Percentiles rank a stretch among this genome's conserved stretches.
Conservation (phyloP, 2,888 invertebrate genomes). For the Myopa tessellatipennis region DNA sequence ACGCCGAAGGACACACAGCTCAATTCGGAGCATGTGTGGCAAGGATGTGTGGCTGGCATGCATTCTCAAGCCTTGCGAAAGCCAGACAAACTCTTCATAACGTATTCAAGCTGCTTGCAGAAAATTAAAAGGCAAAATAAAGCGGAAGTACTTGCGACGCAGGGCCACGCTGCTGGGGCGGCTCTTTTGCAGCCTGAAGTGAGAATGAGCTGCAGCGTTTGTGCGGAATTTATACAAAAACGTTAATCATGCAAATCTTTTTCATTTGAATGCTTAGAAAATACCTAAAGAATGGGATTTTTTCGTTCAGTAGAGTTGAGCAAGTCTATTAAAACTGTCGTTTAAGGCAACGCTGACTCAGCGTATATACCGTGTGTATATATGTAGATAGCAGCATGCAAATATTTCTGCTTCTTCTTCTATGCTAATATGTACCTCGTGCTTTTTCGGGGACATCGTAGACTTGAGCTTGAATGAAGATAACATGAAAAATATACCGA, state of each 20-base stretch:
- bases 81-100: slow-evolving; percentile 9
- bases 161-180: background rate
- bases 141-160: background rate
- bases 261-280: slow-evolving; percentile 12
- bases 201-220: background rate
- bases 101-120: slow-evolving; percentile 15
- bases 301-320: background rate
- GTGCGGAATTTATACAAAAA: slow-evolving; percentile 15
- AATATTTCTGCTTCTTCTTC: too few species aligned
- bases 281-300: too few species aligned
- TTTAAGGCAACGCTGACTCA: background rate
- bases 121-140: slow-evolving; percentile 1
- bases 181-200: background rate
- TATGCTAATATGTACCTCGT: too few species aligned
- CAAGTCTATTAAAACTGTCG: background rate
- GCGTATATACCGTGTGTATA: too few species aligned
- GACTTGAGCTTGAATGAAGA: too few species aligned
- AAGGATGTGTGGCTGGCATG: slow-evolving; percentile 18
- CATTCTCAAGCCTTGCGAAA: slow-evolving; percentile 8
- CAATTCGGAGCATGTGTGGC: background rate
- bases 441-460: too few species aligned
- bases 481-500: too few species aligned
- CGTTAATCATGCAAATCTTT: slow-evolving; percentile 37
- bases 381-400: too few species aligned
- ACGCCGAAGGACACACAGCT: background rate